phyloP scores from a whole-genome alignment of 2,888 invertebrate genomes.

The Choristoneura rosaceana region DNA sequence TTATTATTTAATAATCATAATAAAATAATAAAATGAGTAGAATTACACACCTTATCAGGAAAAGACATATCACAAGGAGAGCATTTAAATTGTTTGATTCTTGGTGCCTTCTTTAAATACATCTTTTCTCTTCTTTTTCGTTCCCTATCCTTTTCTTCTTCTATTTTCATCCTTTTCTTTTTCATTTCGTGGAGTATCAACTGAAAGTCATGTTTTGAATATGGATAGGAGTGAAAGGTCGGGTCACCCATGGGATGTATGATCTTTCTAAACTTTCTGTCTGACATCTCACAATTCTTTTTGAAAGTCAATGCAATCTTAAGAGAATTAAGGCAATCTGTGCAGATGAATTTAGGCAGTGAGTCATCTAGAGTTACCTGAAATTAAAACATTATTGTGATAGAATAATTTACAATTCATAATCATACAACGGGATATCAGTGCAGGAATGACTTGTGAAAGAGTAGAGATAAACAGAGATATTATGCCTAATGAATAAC shows the following conservation, averaged over 20 bases:
- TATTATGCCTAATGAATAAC: no score
- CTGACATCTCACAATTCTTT: conserved; percentile 71
- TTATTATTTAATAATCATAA: neutral
- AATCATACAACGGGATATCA: no score
- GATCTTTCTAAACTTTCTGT: conserved; percentile 73
- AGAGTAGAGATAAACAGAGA: no score
- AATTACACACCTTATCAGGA: conserved; percentile 65
- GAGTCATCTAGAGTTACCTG: conserved; percentile 75
- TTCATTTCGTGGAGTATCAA: conserved; percentile 77
- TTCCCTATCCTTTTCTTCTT: conserved; percentile 63
- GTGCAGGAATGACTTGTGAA: no score
- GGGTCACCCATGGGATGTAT: conserved; percentile 76
- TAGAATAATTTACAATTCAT: no score
- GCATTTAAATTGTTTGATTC: conserved; percentile 74
- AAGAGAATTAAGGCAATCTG: conserved; percentile 70
- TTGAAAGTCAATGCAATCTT: conserved; percentile 71
- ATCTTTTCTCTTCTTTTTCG: conserved; percentile 65
- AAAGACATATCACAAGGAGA: conserved; percentile 76
- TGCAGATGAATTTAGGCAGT: conserved; percentile 77
- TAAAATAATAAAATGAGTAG: neutral
- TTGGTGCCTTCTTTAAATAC: conserved; percentile 61
- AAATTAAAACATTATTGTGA: conserved; percentile 35
- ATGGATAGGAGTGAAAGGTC: conserved; percentile 73
- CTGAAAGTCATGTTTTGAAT: conserved; percentile 81
- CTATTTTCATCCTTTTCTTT: conserved; percentile 65